Evolutionary conservation across 2,888 invertebrate species (phyloP).

Genomic region (Plagodis pulveraria): DNA sequence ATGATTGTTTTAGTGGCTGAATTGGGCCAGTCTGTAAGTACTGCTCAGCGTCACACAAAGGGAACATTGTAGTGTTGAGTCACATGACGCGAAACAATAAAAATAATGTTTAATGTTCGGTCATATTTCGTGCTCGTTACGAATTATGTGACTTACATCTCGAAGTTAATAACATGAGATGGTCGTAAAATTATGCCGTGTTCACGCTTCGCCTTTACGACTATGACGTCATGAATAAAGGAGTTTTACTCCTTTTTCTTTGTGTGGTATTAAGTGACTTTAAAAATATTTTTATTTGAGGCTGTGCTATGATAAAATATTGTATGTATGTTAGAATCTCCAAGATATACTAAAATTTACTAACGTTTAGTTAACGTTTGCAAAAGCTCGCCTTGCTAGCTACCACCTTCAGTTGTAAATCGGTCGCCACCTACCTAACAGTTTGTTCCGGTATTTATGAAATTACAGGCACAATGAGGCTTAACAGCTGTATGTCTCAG

Average conservation of each 20-base stretch:
- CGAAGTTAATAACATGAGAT: slow-evolving; percentile 46
- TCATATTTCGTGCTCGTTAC: slow-evolving; percentile 48
- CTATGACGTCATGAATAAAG: slow-evolving; percentile 35
- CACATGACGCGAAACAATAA: slow-evolving; percentile 55
- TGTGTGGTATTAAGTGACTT: slow-evolving; percentile 10
- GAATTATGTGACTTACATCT: slow-evolving; percentile 53
- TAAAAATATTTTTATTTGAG: neutral
- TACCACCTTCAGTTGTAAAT: no score
- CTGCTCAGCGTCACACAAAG: slow-evolving; percentile 15
- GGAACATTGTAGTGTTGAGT: slow-evolving; percentile 19
- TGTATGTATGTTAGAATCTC: no score
- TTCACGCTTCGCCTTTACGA: slow-evolving; percentile 38
- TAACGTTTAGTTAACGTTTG: no score
- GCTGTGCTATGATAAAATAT: no score
- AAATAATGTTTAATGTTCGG: slow-evolving; percentile 53
- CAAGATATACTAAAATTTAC: no score
- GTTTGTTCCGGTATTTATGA: no score
- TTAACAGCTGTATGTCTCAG: no score
- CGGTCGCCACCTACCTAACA: no score
- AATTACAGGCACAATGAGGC: no score
- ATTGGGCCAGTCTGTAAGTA: slow-evolving; percentile 1
- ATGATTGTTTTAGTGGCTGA: neutral
- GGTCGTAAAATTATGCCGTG: slow-evolving; percentile 44
- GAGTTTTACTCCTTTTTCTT: slow-evolving; percentile 18
- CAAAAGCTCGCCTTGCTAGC: no score